Evolutionary conservation across 2,888 invertebrate genomes (phyloP), one percentile per base, ranked within the genome.

Genomic region (Temnothorax unifasciatus): DNA sequence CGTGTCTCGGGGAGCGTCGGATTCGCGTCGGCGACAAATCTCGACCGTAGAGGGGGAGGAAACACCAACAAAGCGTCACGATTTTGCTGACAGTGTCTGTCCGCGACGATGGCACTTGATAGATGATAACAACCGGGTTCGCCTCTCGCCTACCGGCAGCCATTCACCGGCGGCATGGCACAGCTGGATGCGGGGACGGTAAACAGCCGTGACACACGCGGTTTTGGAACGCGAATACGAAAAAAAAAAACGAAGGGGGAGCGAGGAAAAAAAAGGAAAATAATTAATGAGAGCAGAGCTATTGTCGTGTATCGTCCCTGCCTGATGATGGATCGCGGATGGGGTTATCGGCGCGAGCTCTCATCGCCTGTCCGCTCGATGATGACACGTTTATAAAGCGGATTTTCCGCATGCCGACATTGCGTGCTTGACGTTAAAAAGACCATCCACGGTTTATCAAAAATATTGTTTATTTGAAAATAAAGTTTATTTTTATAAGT

Each of bases 101-200:
- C 79, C 47, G 47, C 79, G 73, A 61, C 73, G 79, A 81, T 73
- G 85, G 69, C 75, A 82, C 85, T 85, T 85, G 84, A 44, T 82
- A 73, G 82, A 69, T 76, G 82, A 87, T 87, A 86, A 86, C 87
- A 86, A 86, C 86, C 81, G 82, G 82, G 82, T 82, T 84, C 69
- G 66, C 68, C 59, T 77, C 76, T 86, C 84, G 64, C 34, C 69
- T 64, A 63, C 71, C 71, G 50, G 38, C 68, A 75, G 25, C 63
- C 84, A 85, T 85, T 85, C 85, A 85, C 54, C 54, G 82, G 29
- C 34, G 57, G 75, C 44, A 79, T 25, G 57, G 75, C 44, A 79
- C 84, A 85, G 79, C 79, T 84, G 85, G 69, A 77, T 77, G 69
- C 41, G 25, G n/a, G 74, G 74, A 73, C 79, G 75, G 59, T 81